Base-by-base conservation (phyloP, 2,797 vertebrate genomes). In the Adrianichthys oophorus region DNA sequence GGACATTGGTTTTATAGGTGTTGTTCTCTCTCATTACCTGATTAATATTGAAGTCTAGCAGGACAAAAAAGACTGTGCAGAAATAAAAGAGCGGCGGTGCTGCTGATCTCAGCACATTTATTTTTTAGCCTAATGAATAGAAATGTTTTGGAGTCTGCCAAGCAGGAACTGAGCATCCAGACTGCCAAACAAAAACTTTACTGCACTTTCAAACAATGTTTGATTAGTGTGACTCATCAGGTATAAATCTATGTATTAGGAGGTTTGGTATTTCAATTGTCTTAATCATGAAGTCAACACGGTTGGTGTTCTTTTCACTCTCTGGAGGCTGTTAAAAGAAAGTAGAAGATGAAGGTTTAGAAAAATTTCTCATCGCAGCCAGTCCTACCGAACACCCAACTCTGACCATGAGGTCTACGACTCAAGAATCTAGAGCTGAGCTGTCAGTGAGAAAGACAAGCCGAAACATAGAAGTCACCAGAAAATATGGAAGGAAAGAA, bases 1-100 rank as follows among this genome's bases (percentile, higher is more conserved):
- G 90, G 91, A 90, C 84, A 68, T 68, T 76, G 43, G 16, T 90
- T 92, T 92, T 90, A 92, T 89, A 70, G 88, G 61, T 84, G 82
- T 90, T 89, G 86, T 87, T 90, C 74, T 82, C 86, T 81, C 80
- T 83, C 76, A 84, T 88, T 90, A 87, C 85, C 80, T 70, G 71
- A 88, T 89, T 78, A 83, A 86, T 86, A 76, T 74, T 79, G 64
- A 89, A 85, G 82, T 84, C 85, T 79, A 60, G 58, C 76, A 78
- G 74, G 78, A 82, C 71, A 75, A 82, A 80, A 74, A 59, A 32
- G 43, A 32, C 15, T 42, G 52, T 43, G 26, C n/a, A 43, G 42
- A 62, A 75, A 74, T 57, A 70, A 74, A 59, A 69, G 44, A 67
- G 59, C 56, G 40, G 58, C 66, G 58, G 81, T 79, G 76, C 65